These are phyloP conservation scores for Urocynchramus pylzowi DNA, from an alignment of 2,113 vertebrate genomes.

Conservation along the genomic window DNA sequence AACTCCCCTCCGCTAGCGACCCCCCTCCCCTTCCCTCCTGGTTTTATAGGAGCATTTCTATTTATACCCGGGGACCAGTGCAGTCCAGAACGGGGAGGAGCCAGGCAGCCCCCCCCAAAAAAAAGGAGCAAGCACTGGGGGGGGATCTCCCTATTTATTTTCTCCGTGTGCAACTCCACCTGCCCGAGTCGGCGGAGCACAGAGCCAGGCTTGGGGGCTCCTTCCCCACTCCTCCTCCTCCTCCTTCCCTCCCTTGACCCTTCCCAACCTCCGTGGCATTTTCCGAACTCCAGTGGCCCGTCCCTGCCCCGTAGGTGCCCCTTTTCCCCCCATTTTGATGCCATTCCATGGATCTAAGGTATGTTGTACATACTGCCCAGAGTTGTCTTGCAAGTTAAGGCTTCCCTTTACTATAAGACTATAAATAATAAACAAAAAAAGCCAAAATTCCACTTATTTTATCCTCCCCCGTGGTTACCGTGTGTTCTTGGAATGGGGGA, in stretches of 20 bases:
- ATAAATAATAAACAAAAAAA: constrained; percentile 83
- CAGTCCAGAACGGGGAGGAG: background rate
- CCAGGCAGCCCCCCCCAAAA: background rate
- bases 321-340: constrained; percentile 74
- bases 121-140: constrained; percentile 16
- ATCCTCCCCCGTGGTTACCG: constrained; percentile 76
- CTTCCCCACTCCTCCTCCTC: constrained; percentile 38
- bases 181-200: background rate
- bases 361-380: constrained; percentile 98
- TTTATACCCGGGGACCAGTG: constrained; percentile 64
- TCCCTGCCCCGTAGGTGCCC: constrained; percentile 70
- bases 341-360: constrained; percentile 92
- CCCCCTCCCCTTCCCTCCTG: background rate
- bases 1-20: background rate
- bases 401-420: constrained; percentile 97
- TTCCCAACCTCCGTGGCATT: constrained; percentile 47
- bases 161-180: constrained; percentile 70
- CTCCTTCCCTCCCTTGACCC: constrained; percentile 49
- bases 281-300: constrained; percentile 74
- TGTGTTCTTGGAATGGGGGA: constrained; percentile 6
- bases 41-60: constrained; percentile 61
- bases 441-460: constrained; percentile 79
- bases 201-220: background rate
- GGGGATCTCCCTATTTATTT: constrained; percentile 74
- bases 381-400: constrained; percentile 96